A percentile compares a stretch with the other conserved stretches of the same genome.
Evolutionary conservation across 2,797 vertebrate genomes (phyloP).

Genomic region (Thaleichthys pacificus): DNA sequence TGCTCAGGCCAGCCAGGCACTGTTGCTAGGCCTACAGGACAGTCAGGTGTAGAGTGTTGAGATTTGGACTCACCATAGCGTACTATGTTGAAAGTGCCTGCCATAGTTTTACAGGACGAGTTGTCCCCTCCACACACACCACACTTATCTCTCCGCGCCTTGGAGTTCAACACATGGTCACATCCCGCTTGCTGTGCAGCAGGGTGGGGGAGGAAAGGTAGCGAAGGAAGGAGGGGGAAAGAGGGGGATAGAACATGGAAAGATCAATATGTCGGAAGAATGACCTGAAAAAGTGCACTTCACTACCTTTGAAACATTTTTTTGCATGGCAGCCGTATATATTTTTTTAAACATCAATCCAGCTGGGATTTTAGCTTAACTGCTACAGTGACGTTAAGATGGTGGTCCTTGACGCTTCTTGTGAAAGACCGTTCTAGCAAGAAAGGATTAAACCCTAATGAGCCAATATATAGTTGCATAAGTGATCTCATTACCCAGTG

Average conservation of each 20-base stretch:
- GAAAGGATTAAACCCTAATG: slow-evolving; percentile 26
- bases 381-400: neutral
- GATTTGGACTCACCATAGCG: slow-evolving; percentile 85
- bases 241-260: neutral
- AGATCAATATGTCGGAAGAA: neutral
- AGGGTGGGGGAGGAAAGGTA: neutral
- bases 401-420: slow-evolving; percentile 13
- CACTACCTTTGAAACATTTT: neutral
- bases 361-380: slow-evolving; percentile 16
- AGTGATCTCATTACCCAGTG: slow-evolving; percentile 1
- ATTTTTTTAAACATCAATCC: slow-evolving; percentile 16
- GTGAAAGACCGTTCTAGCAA: slow-evolving; percentile 15
- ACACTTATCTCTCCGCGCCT: slow-evolving; percentile 98
- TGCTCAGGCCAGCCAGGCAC: neutral
- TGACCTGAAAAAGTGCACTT: neutral
- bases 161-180: slow-evolving; percentile 97
- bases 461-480: slow-evolving; percentile 29
- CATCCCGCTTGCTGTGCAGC: slow-evolving; percentile 96
- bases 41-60: no score
- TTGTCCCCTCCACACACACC: slow-evolving; percentile 98
- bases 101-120: slow-evolving; percentile 96
- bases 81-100: slow-evolving; percentile 92
- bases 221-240: neutral
- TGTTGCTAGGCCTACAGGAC: no score
- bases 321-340: slow-evolving; percentile 8